Evolutionary conservation across 2,797 vertebrate genomes (phyloP).

Genomic region (Xerus rutilus): DNA sequence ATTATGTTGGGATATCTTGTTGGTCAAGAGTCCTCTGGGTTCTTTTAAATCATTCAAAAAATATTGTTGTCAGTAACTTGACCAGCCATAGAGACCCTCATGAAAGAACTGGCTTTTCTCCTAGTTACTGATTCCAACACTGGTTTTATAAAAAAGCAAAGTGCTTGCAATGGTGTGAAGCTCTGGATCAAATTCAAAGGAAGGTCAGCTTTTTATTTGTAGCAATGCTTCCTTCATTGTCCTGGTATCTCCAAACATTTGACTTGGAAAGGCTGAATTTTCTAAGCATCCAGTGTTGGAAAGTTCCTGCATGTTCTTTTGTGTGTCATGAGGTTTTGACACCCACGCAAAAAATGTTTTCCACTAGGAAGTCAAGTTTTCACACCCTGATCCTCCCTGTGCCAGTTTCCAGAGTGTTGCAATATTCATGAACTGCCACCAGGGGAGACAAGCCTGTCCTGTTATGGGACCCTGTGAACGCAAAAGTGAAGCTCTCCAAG

Average conservation of each 20-base stretch:
- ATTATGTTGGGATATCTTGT: neutral
- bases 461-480: neutral
- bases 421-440: conserved; percentile 67
- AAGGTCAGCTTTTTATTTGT: neutral
- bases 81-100: neutral
- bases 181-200: neutral
- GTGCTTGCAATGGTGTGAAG: neutral
- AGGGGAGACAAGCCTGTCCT: conserved; percentile 40
- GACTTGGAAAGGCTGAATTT: neutral
- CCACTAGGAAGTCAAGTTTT: neutral
- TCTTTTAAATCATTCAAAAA: conserved; percentile 45
- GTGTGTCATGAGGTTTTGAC: neutral
- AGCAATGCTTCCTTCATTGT: neutral
- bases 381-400: rapidly evolving
- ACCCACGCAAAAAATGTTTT: rapidly evolving
- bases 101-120: neutral
- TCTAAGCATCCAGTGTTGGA: neutral
- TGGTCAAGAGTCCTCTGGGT: neutral
- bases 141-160: neutral
- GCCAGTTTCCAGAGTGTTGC: neutral
- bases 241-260: neutral
- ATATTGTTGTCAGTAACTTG: neutral
- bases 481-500: neutral
- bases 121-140: neutral
- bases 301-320: neutral